phyloP scores from a whole-genome alignment of 2,888 invertebrate species.

The Odontocerum albicorne region DNA sequence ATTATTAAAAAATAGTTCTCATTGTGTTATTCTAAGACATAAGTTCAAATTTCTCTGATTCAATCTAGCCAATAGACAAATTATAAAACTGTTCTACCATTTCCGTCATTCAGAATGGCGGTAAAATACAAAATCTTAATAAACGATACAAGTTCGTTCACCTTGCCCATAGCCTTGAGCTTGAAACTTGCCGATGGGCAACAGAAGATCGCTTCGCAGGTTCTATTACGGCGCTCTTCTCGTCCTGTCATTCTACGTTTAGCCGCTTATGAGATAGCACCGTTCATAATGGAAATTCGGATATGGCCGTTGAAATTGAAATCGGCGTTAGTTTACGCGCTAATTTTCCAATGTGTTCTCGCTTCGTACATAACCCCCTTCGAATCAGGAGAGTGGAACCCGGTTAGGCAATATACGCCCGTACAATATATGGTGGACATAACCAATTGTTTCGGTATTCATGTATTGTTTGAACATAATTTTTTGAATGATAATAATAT shows the following conservation, averaged over 20 bases:
- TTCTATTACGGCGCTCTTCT: constrained; percentile 11
- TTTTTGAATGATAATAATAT: constrained; percentile 77
- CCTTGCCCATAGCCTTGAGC: constrained; percentile 23
- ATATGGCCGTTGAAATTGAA: background rate
- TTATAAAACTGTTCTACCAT: too few species aligned
- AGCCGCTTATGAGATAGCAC: constrained; percentile 13
- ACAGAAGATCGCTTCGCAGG: constrained; percentile 8
- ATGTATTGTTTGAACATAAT: constrained; percentile 70
- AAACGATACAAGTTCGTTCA: constrained; percentile 25
- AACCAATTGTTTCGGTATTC: constrained; percentile 72
- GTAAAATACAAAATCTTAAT: constrained; percentile 3
- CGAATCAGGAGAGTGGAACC: constrained; percentile 15
- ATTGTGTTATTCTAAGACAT: too few species aligned
- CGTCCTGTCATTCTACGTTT: constrained; percentile 14
- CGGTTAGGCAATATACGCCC: constrained; percentile 50
- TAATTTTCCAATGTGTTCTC: constrained; percentile 10
- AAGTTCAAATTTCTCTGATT: too few species aligned
- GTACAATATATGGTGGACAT: constrained; percentile 78
- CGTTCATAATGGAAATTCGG: constrained; percentile 13
- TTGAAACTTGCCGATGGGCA: constrained; percentile 11
- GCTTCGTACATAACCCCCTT: background rate
- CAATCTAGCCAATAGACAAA: background rate
- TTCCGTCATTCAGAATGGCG: background rate
- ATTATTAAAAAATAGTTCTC: too few species aligned
- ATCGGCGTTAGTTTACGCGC: constrained; percentile 8